Percentiles rank a stretch among this genome's conserved stretches.
Conservation (phyloP, 2,113 vertebrate species). For the Perca fluviatilis region DNA sequence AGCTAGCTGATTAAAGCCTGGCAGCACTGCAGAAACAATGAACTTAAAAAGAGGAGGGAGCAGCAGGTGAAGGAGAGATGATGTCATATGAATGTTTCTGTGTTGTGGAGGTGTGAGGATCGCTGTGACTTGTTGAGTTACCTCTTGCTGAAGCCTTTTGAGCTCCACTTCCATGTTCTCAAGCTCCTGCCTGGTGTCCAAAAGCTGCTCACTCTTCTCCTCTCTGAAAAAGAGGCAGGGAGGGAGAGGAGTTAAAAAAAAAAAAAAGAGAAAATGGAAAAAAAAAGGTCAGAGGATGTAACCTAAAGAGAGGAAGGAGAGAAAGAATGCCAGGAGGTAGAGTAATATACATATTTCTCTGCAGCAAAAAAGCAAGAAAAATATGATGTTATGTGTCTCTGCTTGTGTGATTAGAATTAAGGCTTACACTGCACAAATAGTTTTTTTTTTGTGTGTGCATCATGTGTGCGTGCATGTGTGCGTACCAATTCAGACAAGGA, state of each 20-base stretch:
- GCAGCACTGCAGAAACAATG: conserved; percentile 48
- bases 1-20: conserved; percentile 67
- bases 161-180: conserved; percentile 93
- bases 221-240: conserved; percentile 84
- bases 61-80: conserved; percentile 28
- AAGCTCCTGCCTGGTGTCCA: conserved; percentile 97
- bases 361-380: neutral
- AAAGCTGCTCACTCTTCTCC: conserved; percentile 96
- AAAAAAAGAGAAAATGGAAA: neutral
- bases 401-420: neutral
- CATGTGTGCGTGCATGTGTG: neutral
- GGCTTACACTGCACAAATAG: neutral
- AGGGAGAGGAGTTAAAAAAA: neutral
- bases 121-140: conserved; percentile 48
- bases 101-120: neutral
- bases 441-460: too few species aligned
- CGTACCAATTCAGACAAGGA: conserved; percentile 4
- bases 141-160: conserved; percentile 96
- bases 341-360: neutral
- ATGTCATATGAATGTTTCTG: conserved; percentile 20
- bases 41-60: conserved; percentile 1
- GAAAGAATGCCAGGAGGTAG: neutral
- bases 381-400: neutral
- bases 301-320: neutral
- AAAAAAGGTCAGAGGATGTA: neutral